Evolutionary conservation across 2,113 vertebrate species (phyloP).

Genomic region (Eira barbara): DNA sequence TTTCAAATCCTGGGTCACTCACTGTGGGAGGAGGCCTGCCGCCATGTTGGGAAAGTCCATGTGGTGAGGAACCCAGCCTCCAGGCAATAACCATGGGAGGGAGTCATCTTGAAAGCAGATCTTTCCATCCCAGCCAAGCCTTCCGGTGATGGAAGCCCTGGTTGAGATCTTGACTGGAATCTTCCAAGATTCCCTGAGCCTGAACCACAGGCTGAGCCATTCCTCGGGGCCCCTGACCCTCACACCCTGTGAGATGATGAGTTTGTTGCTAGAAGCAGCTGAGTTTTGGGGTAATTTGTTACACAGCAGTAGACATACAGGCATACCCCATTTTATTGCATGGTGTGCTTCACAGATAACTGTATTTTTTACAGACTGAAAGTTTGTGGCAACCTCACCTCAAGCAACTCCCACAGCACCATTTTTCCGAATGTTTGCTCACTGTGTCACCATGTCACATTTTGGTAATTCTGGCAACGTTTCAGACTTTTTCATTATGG

Average conservation of each 20-base stretch:
- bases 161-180: not conserved
- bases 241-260: not conserved
- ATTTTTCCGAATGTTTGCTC: not conserved
- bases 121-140: no score
- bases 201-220: not conserved
- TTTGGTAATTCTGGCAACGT: not conserved
- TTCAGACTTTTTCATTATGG: not conserved
- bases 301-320: not conserved
- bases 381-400: not conserved
- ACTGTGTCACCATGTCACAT: not conserved
- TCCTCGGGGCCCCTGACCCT: not conserved
- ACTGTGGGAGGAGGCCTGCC: not conserved
- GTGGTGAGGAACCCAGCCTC: not conserved
- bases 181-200: not conserved
- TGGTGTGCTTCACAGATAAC: not conserved
- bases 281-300: not conserved
- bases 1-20: not conserved
- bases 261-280: not conserved
- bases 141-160: not conserved
- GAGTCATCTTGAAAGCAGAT: not conserved
- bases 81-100: not conserved
- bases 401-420: not conserved
- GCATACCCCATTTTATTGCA: not conserved
- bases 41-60: not conserved
- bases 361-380: not conserved